phyloP scores from a whole-genome alignment of 2,797 vertebrate species.

The Dallia pectoralis region DNA sequence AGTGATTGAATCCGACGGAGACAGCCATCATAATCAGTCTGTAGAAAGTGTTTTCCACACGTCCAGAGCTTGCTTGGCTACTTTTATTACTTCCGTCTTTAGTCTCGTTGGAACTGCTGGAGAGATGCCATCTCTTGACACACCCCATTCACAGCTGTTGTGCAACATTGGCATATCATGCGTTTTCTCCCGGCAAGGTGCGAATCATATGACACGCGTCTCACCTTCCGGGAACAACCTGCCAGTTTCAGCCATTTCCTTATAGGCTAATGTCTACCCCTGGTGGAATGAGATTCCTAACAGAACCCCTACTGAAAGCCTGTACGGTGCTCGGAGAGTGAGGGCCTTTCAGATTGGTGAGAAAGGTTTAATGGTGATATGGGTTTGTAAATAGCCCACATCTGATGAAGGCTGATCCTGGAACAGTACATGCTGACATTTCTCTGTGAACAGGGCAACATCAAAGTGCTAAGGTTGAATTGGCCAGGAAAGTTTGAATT shows the following conservation, averaged over 20 bases:
- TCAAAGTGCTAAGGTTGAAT: too few relatives aligned
- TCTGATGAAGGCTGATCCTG: too few relatives aligned
- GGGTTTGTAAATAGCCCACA: too few relatives aligned
- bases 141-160: slow-evolving; percentile 60
- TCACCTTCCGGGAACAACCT: slow-evolving; percentile 38
- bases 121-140: slow-evolving; percentile 63
- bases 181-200: slow-evolving; percentile 13
- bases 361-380: too few relatives aligned
- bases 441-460: too few relatives aligned
- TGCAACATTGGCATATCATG: slow-evolving; percentile 44
- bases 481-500: too few relatives aligned
- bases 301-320: background rate
- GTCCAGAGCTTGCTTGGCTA: too few relatives aligned
- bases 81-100: slow-evolving; percentile 15
- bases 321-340: too few relatives aligned
- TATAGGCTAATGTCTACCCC: slow-evolving; percentile 51
- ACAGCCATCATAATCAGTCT: slow-evolving; percentile 55
- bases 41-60: slow-evolving; percentile 58
- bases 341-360: too few relatives aligned
- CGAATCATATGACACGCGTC: slow-evolving; percentile 53
- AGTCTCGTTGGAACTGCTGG: slow-evolving; percentile 45
- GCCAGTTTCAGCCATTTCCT: slow-evolving; percentile 65
- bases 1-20: slow-evolving; percentile 62
- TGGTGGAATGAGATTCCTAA: slow-evolving; percentile 13
- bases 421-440: too few relatives aligned